Conservation (phyloP, 1,140 invertebrate species). For the Ips nitidus region DNA sequence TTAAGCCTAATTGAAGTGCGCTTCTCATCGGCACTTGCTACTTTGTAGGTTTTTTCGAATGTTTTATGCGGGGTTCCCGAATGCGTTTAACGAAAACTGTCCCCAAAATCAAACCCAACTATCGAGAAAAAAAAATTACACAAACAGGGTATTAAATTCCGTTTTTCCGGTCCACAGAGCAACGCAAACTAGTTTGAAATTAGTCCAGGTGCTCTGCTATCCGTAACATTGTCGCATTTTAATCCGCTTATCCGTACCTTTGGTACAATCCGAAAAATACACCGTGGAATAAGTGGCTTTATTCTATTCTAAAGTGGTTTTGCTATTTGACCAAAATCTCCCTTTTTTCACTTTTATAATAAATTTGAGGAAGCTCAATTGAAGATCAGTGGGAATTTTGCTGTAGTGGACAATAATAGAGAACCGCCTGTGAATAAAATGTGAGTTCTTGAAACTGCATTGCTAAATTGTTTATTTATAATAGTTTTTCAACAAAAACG, state of each 20-base stretch:
- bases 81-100: too few species aligned
- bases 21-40: slow-evolving; percentile 1
- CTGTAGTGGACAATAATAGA: too few species aligned
- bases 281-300: slow-evolving; percentile 18
- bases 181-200: slow-evolving; percentile 33
- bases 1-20: slow-evolving; percentile 19
- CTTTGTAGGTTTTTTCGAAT: slow-evolving; percentile 6
- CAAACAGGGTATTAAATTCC: slow-evolving; percentile 8
- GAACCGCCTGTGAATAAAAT: too few species aligned
- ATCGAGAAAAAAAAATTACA: too few species aligned
- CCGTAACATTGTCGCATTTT: slow-evolving; percentile 33
- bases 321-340: slow-evolving; percentile 11
- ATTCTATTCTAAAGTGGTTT: slow-evolving; percentile 37
- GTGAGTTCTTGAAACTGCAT: too few species aligned
- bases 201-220: slow-evolving; percentile 32
- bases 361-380: too few species aligned
- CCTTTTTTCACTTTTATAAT: not conserved
- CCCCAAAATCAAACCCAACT: too few species aligned
- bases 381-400: too few species aligned
- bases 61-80: slow-evolving; percentile 8
- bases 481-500: too few species aligned
- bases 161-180: slow-evolving; percentile 19
- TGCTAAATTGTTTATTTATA: too few species aligned
- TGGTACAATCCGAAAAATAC: slow-evolving; percentile 29
- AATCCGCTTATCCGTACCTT: slow-evolving; percentile 30